phyloP scores from a whole-genome alignment of 2,113 vertebrate genomes.

The Butorides virescens region DNA sequence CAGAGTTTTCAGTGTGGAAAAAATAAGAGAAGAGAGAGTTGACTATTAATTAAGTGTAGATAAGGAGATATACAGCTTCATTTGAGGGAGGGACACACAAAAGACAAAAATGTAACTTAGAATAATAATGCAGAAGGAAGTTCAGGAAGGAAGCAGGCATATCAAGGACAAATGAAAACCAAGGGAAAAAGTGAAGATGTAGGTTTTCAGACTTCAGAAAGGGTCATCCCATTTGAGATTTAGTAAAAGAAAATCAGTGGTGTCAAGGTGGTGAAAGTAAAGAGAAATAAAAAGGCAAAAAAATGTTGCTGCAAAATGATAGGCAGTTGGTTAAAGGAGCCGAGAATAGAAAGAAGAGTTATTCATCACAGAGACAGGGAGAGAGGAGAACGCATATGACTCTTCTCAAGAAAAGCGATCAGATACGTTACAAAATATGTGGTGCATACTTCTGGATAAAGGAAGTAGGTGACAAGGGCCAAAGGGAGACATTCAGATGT shows the following conservation, averaged over 20 bases:
- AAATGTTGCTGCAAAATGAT: fast-evolving
- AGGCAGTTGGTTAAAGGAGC: neutral
- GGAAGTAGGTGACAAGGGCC: neutral
- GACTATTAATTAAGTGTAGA: neutral
- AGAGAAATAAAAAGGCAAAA: neutral
- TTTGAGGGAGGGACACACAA: neutral
- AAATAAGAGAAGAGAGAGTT: neutral
- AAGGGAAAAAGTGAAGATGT: neutral
- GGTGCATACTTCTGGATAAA: neutral
- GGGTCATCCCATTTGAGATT: fast-evolving
- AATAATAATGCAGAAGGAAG: neutral
- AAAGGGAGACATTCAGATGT: neutral
- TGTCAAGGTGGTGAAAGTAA: neutral
- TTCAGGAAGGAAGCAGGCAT: neutral
- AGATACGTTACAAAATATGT: neutral
- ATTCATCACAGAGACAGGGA: neutral
- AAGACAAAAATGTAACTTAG: neutral
- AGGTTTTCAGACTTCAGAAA: neutral
- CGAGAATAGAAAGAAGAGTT: neutral
- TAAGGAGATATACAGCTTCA: neutral
- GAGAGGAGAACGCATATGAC: neutral
- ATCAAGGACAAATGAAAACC: neutral
- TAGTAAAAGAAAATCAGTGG: neutral
- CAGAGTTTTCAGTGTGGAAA: neutral
- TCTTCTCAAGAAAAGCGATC: neutral